phyloP scores from a whole-genome alignment of 2,888 invertebrate species.

The Leucania comma region DNA sequence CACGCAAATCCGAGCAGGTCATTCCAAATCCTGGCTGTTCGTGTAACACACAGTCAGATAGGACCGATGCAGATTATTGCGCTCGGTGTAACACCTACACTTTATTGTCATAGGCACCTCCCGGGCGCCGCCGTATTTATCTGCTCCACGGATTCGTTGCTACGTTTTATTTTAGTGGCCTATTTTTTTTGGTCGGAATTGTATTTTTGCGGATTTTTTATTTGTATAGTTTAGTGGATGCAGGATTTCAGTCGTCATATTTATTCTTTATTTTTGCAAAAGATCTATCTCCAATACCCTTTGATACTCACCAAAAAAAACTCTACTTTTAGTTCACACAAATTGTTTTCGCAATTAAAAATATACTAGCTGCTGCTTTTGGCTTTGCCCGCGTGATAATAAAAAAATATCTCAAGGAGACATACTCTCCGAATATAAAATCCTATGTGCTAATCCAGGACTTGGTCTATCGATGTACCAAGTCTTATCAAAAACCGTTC shows the following conservation, averaged over 20 bases:
- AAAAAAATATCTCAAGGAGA: too few species aligned
- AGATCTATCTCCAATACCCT: too few species aligned
- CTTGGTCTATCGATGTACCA: too few species aligned
- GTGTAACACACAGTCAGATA: constrained; percentile 52
- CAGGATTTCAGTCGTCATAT: neutral
- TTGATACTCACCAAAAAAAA: neutral
- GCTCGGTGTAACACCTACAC: constrained; percentile 54
- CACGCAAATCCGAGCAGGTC: neutral
- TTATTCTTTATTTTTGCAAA: neutral
- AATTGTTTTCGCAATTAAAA: neutral
- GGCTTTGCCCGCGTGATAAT: too few species aligned
- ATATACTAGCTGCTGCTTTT: too few species aligned
- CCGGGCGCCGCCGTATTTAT: constrained; percentile 48
- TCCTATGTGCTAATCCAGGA: too few species aligned
- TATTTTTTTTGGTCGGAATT: constrained; percentile 24
- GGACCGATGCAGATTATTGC: constrained; percentile 67
- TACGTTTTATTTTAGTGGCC: constrained; percentile 42
- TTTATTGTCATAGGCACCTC: constrained; percentile 64
- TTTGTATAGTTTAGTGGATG: neutral
- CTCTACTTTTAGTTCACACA: neutral
- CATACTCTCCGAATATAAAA: too few species aligned
- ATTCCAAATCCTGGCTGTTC: constrained; percentile 3
- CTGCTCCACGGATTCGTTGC: constrained; percentile 33
- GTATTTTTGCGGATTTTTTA: constrained; percentile 9
- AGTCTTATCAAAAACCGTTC: too few species aligned